These are phyloP conservation scores for Ennomos erosarius DNA, from an alignment of 2,888 invertebrate species.

Conservation along the genomic window DNA sequence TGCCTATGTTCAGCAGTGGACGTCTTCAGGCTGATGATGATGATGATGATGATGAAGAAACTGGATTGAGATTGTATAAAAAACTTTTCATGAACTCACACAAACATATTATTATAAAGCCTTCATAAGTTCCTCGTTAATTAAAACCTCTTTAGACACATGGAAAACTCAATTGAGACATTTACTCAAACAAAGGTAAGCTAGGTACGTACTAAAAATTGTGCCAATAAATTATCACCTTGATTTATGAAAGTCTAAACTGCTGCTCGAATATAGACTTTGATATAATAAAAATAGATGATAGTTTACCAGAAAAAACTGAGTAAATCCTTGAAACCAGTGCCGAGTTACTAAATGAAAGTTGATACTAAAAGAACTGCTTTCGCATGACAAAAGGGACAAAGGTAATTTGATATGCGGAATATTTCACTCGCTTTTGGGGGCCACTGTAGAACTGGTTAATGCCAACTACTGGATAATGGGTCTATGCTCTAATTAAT, in stretches of 20 bases:
- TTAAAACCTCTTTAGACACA: too few species aligned
- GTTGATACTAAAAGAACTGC: slow-evolving; percentile 38
- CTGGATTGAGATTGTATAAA: too few species aligned
- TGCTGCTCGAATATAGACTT: slow-evolving; percentile 11
- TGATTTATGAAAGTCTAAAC: slow-evolving; percentile 16
- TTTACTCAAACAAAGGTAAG: slow-evolving; percentile 34
- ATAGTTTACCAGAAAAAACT: slow-evolving; percentile 4
- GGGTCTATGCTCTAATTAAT: neutral
- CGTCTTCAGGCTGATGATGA: too few species aligned
- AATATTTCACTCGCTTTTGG: slow-evolving; percentile 24
- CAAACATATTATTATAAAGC: too few species aligned
- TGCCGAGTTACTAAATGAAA: slow-evolving; percentile 41
- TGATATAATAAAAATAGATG: slow-evolving; percentile 3
- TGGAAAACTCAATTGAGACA: slow-evolving; percentile 30
- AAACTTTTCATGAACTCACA: too few species aligned
- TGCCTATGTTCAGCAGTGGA: too few species aligned
- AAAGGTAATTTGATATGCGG: slow-evolving; percentile 32
- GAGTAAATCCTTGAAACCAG: slow-evolving; percentile 34
- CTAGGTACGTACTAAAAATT: slow-evolving; percentile 17
- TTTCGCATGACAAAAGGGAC: slow-evolving; percentile 35
- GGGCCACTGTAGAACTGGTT: slow-evolving; percentile 19
- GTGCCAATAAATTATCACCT: slow-evolving; percentile 28
- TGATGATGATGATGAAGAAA: too few species aligned
- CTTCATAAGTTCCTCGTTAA: too few species aligned
- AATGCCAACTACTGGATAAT: neutral